These are phyloP conservation scores for Drosophila orosa DNA, from an alignment of 1,140 invertebrate species.

Conservation along the genomic window DNA sequence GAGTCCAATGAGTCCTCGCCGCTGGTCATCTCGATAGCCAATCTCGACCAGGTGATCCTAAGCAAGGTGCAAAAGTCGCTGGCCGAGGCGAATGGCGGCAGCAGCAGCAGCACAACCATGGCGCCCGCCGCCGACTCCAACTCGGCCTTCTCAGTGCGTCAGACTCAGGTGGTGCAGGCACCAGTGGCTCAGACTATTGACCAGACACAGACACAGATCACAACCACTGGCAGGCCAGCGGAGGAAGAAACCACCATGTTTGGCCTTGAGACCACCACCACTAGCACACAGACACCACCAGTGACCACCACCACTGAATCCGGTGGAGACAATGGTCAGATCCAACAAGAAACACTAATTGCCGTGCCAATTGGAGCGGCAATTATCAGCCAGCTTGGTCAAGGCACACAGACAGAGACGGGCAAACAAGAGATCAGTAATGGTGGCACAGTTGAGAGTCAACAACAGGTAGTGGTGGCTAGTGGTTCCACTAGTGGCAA, in stretches of 20 bases:
- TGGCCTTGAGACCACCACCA: conserved; percentile 8
- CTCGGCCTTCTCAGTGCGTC: conserved; percentile 64
- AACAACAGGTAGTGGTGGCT: not conserved
- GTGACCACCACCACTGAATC: not conserved
- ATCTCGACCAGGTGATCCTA: conserved; percentile 83
- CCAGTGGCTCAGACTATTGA: conserved; percentile 12
- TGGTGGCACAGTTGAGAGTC: conserved; percentile 7
- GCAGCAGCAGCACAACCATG: conserved; percentile 20
- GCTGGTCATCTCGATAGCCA: conserved; percentile 84
- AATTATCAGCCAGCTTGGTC: conserved; percentile 33
- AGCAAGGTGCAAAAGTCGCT: conserved; percentile 75
- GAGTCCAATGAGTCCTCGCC: conserved; percentile 84
- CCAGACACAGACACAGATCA: conserved; percentile 13
- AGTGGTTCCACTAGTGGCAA: not conserved
- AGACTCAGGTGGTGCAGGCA: conserved; percentile 63
- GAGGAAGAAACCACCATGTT: conserved; percentile 31
- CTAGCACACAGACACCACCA: conserved; percentile 2
- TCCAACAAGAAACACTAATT: conserved; percentile 22
- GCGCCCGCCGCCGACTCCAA: conserved; percentile 59
- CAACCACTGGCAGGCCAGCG: not conserved
- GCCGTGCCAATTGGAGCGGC: conserved; percentile 34
- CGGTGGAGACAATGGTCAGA: not conserved
- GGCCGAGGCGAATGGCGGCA: conserved; percentile 16
- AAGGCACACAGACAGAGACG: conserved; percentile 16
- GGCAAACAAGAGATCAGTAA: conserved; percentile 6